Evolutionary conservation across 2,888 invertebrate species (phyloP), one percentile per base, ranked within the genome.

Genomic region (Eustalomyia histrio): DNA sequence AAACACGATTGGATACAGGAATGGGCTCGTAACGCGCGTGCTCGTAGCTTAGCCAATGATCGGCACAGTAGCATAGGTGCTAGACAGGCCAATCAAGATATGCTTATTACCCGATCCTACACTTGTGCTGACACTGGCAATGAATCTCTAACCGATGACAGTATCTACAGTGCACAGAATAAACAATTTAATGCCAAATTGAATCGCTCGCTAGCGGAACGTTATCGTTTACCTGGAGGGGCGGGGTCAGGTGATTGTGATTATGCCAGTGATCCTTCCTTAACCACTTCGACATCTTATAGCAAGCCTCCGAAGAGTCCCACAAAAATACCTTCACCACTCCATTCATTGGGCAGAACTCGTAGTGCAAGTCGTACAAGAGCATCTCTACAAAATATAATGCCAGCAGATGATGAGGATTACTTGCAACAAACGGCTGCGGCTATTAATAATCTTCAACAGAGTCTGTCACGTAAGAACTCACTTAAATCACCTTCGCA

Each of bases 301-400:
- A 73, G 72, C n/a, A 88, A 88, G 78, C 90, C 91, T 14, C 91
- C 91, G 1, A 88, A 90, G 73, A 93, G 93, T 52, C 93, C 94
- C 16, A 93, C 94, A 2, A 95, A 95, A 90, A 95, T 96, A 87
- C 96, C 96, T 3, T 95, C 95, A 68, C 96, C 96, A 5, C 92
- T 95, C 82, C 94, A 94, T 85, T 93, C 93, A 0, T 87, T 94
- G 16, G 91, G 93, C 35, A 92, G 93, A 69, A 86, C 88, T 68
- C 88, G 91, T 68, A 86, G 91, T 90, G 88, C 88, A 78, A 85
- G 90, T 90, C 85, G 91, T 86, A 86, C 92, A 89, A 87, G 90
- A 16, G 86, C 88, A 2, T 87, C 88, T 55, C 63, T 89, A 21
- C 89, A 89, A 39, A 86, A 86, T 80, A 83, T 86, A 57, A 24